phyloP scores from a whole-genome alignment of 2,888 invertebrate genomes.

The Plebejus argus region DNA sequence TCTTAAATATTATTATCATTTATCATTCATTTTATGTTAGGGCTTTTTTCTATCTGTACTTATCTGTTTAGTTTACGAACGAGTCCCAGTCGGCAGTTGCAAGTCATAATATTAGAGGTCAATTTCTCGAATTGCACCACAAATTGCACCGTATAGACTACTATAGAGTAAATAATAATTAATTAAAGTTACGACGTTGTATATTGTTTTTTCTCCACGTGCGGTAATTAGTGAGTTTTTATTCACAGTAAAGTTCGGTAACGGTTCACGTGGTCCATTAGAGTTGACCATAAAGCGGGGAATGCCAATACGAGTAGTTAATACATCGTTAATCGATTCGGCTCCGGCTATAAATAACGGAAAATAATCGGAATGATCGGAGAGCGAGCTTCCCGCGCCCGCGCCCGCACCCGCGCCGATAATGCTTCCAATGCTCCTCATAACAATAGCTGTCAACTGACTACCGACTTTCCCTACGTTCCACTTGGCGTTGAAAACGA shows the following conservation, averaged over 20 bases:
- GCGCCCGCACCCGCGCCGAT: not conserved
- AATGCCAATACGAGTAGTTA: conserved; percentile 22
- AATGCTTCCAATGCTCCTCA: not conserved
- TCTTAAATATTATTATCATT: too few relatives aligned
- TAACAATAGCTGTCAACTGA: not conserved
- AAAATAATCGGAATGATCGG: conserved; percentile 4
- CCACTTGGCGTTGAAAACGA: too few relatives aligned
- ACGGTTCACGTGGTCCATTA: conserved; percentile 12
- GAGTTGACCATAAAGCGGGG: not conserved
- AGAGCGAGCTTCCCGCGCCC: not conserved
- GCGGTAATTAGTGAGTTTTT: not conserved
- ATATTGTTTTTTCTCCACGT: not conserved
- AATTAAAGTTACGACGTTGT: not conserved
- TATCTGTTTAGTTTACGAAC: not conserved
- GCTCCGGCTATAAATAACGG: conserved; percentile 19
- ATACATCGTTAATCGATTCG: not conserved
- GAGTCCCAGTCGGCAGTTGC: not conserved
- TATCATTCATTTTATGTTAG: too few relatives aligned
- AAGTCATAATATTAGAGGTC: not conserved
- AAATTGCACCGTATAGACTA: not conserved
- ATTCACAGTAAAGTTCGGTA: conserved; percentile 22
- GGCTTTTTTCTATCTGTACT: not conserved
- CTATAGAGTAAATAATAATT: not conserved
- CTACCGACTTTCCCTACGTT: too few relatives aligned
- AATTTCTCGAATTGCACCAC: not conserved